Base-by-base conservation (phyloP, 2,888 invertebrate genomes). In the Hirtodrosophila histrioides region DNA sequence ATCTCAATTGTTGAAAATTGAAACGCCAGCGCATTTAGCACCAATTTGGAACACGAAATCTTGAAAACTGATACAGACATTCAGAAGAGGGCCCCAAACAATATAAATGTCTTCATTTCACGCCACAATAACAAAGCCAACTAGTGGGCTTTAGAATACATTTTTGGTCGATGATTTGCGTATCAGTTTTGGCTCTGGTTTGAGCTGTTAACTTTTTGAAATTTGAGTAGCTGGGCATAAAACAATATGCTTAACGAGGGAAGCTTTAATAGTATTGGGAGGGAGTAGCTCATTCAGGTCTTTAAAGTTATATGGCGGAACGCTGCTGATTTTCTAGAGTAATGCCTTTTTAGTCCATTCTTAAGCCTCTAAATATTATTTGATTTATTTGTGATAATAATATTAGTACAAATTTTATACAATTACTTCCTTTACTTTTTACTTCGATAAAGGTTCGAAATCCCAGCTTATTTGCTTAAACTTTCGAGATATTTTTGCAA, bases 1-100 rank as follows among this genome's bases (percentile, higher is more conserved):
- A 87, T 87, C 88, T 88, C 81, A 88, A 83, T 87, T 78, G 86
- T 68, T 78, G 79, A 57, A 85, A 87, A 89, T 79, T 81, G 77
- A 88, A 86, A 88, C 80, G 76, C 76, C 75, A 81, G 69, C 78
- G 74, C 80, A 79, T 82, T 84, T 82, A 77, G 75, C 85, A 80
- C 72, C 83, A 74, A 78, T 78, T 83, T 76, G 60, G 77, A 86
- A 67, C 77, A 84, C 81, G 72, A 78, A 78, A 70, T 64, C 69
- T 63, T 67, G 84, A 81, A 86, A 86, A 54, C 50, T 45, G 76
- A 79, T 78, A 78, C 45, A 64, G 61, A 78, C 60, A 78, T 78
- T 71, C 71, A 40, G 17, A 39, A 46, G 37, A 31, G n/a, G 17
- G 41, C 35, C 41, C 62, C 48, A 35, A 51, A 45, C 56, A 45